Evolutionary conservation across 2,113 vertebrate genomes (phyloP).

Genomic region (Pedetes capensis): DNA sequence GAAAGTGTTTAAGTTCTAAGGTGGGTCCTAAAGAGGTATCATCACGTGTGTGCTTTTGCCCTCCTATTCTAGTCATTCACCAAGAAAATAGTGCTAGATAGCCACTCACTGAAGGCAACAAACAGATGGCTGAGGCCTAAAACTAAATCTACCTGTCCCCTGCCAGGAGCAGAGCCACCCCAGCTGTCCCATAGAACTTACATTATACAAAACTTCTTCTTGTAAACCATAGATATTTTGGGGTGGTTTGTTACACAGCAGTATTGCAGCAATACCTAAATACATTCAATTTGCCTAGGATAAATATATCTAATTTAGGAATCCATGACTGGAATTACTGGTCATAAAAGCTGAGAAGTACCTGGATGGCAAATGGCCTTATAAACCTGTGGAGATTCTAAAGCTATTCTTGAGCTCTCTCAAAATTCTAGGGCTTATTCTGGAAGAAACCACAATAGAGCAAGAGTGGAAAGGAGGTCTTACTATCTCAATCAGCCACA

Average conservation of each 20-base stretch:
- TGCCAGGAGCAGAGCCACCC: neutral
- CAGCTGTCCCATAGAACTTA: neutral
- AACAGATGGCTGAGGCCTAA: neutral
- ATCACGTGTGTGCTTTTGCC: neutral
- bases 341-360: neutral
- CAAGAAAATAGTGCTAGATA: neutral
- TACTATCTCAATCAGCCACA: neutral
- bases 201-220: neutral
- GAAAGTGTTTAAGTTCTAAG: neutral
- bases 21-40: neutral
- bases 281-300: neutral
- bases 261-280: neutral
- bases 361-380: neutral
- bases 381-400: neutral
- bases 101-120: neutral
- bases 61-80: neutral
- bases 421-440: neutral
- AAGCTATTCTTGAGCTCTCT: neutral
- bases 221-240: neutral
- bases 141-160: neutral
- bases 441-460: neutral
- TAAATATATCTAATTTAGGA: neutral
- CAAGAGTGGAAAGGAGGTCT: neutral
- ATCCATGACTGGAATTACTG: neutral
- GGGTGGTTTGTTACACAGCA: neutral